Evolutionary conservation across 2,113 vertebrate species (phyloP).

Genomic region (Xerus inauris): DNA sequence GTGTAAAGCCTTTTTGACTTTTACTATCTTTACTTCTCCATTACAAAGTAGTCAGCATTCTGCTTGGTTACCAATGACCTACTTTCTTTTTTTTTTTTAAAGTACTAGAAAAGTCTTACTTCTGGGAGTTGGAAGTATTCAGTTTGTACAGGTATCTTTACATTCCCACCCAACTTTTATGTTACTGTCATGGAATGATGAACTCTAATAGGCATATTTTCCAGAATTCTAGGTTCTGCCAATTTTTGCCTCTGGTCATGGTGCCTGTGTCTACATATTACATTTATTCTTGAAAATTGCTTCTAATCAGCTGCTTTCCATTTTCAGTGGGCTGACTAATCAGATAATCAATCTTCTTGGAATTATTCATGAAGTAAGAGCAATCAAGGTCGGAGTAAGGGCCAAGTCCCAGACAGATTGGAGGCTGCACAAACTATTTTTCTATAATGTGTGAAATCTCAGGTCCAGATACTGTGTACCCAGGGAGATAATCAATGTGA

Average conservation of each 20-base stretch:
- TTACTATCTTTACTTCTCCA: neutral
- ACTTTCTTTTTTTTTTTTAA: neutral
- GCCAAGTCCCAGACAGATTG: neutral
- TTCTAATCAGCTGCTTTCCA: constrained; percentile 29
- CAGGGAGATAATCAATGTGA: neutral
- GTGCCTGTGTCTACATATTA: neutral
- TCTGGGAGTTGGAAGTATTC: constrained; percentile 29
- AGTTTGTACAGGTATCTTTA: neutral
- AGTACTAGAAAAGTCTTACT: constrained; percentile 27
- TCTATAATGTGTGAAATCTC: neutral
- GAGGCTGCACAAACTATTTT: neutral
- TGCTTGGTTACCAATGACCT: neutral
- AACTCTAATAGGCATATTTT: constrained; percentile 10
- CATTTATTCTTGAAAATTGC: constrained; percentile 21
- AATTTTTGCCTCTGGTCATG: neutral
- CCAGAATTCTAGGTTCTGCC: neutral
- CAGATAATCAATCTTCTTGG: constrained; percentile 23
- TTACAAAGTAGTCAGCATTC: neutral
- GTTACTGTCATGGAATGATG: neutral
- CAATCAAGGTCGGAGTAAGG: neutral
- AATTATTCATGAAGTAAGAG: constrained; percentile 48
- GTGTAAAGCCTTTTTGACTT: neutral
- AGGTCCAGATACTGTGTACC: neutral
- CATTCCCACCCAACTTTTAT: neutral
- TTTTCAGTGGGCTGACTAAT: neutral